Evolutionary conservation across 2,113 vertebrate genomes (phyloP).

Genomic region (Noctilio leporinus): DNA sequence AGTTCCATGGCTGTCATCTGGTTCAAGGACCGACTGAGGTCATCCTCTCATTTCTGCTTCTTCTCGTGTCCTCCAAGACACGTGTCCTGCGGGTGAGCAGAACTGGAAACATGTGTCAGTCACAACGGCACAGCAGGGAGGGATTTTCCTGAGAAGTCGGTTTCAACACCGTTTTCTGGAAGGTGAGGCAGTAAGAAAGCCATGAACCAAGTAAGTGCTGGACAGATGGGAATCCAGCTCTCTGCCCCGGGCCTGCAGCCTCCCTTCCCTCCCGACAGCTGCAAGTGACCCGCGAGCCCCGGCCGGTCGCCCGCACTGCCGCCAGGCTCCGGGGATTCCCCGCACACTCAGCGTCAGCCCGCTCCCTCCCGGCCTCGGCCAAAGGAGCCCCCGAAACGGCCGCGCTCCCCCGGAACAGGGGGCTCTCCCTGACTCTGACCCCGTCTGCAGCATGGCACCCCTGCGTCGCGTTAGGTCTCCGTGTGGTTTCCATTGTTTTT

Average conservation of each 20-base stretch:
- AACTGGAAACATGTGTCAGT: neutral
- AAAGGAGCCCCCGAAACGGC: neutral
- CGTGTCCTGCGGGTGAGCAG: constrained; percentile 40
- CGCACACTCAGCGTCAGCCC: neutral
- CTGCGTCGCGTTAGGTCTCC: neutral
- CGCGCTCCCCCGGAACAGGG: neutral
- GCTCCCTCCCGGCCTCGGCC: neutral
- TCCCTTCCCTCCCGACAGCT: neutral
- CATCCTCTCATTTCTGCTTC: constrained; percentile 67
- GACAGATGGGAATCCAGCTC: fast-evolving
- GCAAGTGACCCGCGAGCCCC: neutral
- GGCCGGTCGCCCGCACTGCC: fast-evolving
- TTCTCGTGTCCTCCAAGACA: constrained; percentile 22
- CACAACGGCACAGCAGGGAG: constrained; percentile 1
- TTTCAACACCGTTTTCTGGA: neutral
- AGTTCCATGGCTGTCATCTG: constrained; percentile 54
- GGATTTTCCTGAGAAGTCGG: constrained; percentile 53
- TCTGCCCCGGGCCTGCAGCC: neutral
- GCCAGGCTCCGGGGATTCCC: neutral
- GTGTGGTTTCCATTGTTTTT: neutral
- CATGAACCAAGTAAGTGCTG: fast-evolving
- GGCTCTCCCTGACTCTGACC: neutral
- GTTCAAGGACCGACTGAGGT: constrained; percentile 65
- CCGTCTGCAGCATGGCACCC: neutral
- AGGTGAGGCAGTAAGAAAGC: neutral